Base-by-base conservation (phyloP, 2,113 vertebrate genomes). In the Takifugu flavidus region DNA sequence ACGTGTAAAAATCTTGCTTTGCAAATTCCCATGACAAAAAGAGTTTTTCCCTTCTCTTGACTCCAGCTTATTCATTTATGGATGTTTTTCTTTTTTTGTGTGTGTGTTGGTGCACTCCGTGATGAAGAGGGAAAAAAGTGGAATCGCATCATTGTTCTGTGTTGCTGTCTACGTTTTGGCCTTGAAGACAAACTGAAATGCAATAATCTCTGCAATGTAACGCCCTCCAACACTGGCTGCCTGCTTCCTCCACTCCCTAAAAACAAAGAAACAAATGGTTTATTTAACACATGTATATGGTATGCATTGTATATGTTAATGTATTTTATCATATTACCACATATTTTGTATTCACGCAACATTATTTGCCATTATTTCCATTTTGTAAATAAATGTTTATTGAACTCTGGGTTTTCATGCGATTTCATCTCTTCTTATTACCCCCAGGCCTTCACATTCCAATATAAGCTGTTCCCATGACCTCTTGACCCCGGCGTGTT, bases 311-410 rank as follows among this genome's bases (percentile, higher is more conserved):
- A 85, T 89, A 79, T 79, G 76, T 78, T 85, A 74, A 83, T 83
- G 87, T 86, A 85, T 82, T 89, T 88, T 88, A 84, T 84, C 79
- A 81, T 87, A 74, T 82, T 86, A 82, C 77, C 77, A 87, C 68
- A 70, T 76, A 59, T 87, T 90, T 91, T 91, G 82, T 90, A 89
- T 81, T 80, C 68, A 84, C 75, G 77, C 69, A 69, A 63, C 59
- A 60, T 66, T 73, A 75, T 77, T 79, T 80, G 83, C 86, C 79
- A 74, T 87, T 79, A 72, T 87, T 82, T 78, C 71, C 29, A 52
- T 85, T 87, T 87, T 90, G 88, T 92, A 91, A 92, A 92, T 92
- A 91, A 92, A 92, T 79, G 87, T 88, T 89, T 81, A 87, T 77
- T 47, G 74, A 78, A 67, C 61, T 50, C 25, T n/a, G 6, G 50